phyloP scores from a whole-genome alignment of 1,140 invertebrate genomes.

The Drosophila orosa region DNA sequence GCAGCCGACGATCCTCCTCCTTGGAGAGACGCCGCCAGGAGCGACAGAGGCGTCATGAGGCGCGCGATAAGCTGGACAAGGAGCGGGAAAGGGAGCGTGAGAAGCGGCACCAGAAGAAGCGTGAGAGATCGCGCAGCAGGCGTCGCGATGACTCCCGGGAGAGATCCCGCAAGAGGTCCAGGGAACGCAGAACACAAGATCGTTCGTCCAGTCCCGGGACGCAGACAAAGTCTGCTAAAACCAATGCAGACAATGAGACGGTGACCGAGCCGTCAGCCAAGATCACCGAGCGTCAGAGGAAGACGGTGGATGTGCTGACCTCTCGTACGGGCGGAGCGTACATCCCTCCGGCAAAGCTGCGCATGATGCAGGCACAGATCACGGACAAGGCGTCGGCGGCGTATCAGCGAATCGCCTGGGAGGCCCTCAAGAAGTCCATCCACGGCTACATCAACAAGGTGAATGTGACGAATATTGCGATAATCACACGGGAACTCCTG shows the following conservation, averaged over 20 bases:
- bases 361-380: slow-evolving; percentile 97
- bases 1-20: slow-evolving; percentile 63
- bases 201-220: slow-evolving; percentile 17
- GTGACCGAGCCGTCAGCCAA: slow-evolving; percentile 73
- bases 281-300: slow-evolving; percentile 76
- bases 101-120: slow-evolving; percentile 56
- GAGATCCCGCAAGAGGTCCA: neutral
- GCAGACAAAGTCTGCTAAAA: slow-evolving; percentile 9
- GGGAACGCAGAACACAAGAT: slow-evolving; percentile 11
- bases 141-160: slow-evolving; percentile 28
- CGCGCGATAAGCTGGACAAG: slow-evolving; percentile 62
- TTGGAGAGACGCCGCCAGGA: slow-evolving; percentile 69
- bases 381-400: slow-evolving; percentile 96
- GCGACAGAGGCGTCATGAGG: slow-evolving; percentile 69
- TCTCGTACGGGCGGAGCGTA: slow-evolving; percentile 98
- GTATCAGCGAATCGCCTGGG: slow-evolving; percentile 99
- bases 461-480: slow-evolving; percentile 97
- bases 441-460: slow-evolving; percentile 99
- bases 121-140: slow-evolving; percentile 17
- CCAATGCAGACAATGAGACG: slow-evolving; percentile 63
- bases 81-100: slow-evolving; percentile 56
- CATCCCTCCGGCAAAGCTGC: slow-evolving; percentile 97
- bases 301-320: slow-evolving; percentile 89
- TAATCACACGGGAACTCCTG: slow-evolving; percentile 96
- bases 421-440: slow-evolving; percentile 99